Percentiles rank a stretch among this genome's conserved stretches.
These are phyloP conservation scores for Pluvianellus socialis DNA, from an alignment of 2,113 vertebrate genomes.

Conservation along the genomic window DNA sequence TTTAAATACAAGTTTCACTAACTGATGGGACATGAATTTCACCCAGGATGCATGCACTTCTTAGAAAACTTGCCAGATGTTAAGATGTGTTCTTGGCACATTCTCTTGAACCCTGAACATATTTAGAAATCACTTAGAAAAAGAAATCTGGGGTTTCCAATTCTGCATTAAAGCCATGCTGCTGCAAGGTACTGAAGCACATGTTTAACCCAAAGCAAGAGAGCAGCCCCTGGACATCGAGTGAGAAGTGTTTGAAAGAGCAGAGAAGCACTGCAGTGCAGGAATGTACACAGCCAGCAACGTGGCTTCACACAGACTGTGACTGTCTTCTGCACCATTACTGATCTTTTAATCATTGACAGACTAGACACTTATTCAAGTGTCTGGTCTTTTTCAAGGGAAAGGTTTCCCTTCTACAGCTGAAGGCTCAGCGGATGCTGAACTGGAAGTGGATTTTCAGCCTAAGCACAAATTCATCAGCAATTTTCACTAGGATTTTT, in stretches of 20 bases:
- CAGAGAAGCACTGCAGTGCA: fast-evolving
- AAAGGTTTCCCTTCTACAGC: not conserved
- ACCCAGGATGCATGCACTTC: not conserved
- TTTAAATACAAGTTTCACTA: not conserved
- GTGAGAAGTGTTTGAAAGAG: not conserved
- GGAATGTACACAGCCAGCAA: not conserved
- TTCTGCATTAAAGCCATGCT: not conserved
- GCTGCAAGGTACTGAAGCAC: not conserved
- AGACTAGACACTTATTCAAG: not conserved
- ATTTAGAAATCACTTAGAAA: not conserved
- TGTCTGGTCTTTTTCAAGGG: not conserved
- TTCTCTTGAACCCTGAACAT: not conserved
- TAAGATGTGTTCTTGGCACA: not conserved
- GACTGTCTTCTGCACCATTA: not conserved
- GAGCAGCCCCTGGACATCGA: not conserved
- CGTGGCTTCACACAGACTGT: not conserved
- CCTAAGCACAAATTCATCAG: not conserved
- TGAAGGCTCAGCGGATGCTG: not conserved
- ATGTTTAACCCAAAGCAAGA: not conserved
- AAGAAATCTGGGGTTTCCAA: not conserved
- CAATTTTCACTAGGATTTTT: not conserved
- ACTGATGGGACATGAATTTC: not conserved
- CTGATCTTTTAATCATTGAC: not conserved
- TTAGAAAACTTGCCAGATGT: not conserved
- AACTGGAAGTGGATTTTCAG: not conserved